Evolutionary conservation across 2,888 invertebrate genomes (phyloP).

Genomic region (Acrobasis consociella): DNA sequence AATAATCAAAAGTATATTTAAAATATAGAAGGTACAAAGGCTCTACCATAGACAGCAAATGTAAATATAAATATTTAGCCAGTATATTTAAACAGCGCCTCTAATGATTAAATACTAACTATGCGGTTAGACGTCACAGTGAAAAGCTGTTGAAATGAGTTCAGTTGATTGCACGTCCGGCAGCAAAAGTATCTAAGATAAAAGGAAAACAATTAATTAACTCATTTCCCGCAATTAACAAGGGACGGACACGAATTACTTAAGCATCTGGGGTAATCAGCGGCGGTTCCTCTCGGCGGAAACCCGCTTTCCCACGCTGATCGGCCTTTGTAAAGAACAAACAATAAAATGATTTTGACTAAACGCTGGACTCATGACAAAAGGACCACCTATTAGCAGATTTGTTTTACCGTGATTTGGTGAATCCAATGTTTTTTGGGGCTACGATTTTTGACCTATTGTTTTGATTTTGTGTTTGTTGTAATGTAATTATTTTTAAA

Average conservation of each 20-base stretch:
- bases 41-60: too few relatives aligned
- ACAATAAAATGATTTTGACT: constrained; percentile 50
- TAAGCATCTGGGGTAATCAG: constrained; percentile 68
- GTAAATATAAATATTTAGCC: too few relatives aligned
- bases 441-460: background rate
- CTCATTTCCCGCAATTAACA: constrained; percentile 75
- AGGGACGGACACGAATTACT: constrained; percentile 70
- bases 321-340: constrained; percentile 49
- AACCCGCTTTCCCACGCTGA: constrained; percentile 57
- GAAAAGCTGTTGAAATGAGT: constrained; percentile 37
- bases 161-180: constrained; percentile 43
- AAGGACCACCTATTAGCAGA: constrained; percentile 22
- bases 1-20: too few relatives aligned
- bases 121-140: background rate
- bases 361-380: constrained; percentile 23
- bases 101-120: background rate
- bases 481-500: constrained; percentile 16
- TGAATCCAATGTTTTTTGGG: constrained; percentile 2
- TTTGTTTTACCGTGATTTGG: constrained; percentile 22
- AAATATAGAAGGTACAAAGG: too few relatives aligned
- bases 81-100: too few relatives aligned
- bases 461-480: background rate
- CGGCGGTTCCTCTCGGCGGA: constrained; percentile 40
- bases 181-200: constrained; percentile 55
- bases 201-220: constrained; percentile 78